Base-by-base conservation (phyloP, 2,888 invertebrate species). In the Piscicola geometra region DNA sequence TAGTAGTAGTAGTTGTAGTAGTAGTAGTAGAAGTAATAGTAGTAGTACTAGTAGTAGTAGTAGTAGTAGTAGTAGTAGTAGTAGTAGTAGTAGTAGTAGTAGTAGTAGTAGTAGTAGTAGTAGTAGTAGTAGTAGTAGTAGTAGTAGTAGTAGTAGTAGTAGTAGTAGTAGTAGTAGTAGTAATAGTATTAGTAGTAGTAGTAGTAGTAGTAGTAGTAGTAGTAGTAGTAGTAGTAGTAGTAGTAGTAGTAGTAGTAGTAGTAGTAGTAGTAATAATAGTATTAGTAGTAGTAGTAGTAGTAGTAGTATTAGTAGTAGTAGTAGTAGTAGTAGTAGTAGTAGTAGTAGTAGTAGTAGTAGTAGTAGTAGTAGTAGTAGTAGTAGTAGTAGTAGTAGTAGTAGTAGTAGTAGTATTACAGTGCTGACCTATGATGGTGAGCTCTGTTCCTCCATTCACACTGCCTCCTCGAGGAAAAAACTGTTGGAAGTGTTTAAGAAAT, bases 241-340 rank as follows among this genome's bases (percentile, higher is more conserved):
- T 64, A 64, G n/a, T 64, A 64, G 64, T 64, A 64, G n/a, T 30
- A 64, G n/a, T 64, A 28, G 30, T 30, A 64, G 64, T 64, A 64
- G 64, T 64, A 64, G 64, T 64, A 64, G 64, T 64, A 64, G 64
- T 64, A 64, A n/a, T 64, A 64, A n/a, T 64, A 64, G 30, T 64
- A 28, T 3, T 64, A 64, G 25, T 64, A 64, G 64, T 64, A 64
- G 64, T 30, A 30, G 64, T 28, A 64, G 64, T 64, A 28, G 64
- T 64, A 28, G 64, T 30, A 64, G 64, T 64, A 64, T 5, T 64
- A 64, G 64, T 64, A 64, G 64, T 64, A 28, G 64, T 64, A 64
- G 64, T 28, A 64, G 64, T 28, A 64, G 25, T 64, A 30, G 25
- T 64, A 30, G 25, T 64, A 30, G 25, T 64, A 64, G 25, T 64